A percentile compares a stretch with the other conserved stretches of the same genome.
Evolutionary conservation across 2,113 vertebrate species (phyloP).

Genomic region (Tychaedon coryphoeus): DNA sequence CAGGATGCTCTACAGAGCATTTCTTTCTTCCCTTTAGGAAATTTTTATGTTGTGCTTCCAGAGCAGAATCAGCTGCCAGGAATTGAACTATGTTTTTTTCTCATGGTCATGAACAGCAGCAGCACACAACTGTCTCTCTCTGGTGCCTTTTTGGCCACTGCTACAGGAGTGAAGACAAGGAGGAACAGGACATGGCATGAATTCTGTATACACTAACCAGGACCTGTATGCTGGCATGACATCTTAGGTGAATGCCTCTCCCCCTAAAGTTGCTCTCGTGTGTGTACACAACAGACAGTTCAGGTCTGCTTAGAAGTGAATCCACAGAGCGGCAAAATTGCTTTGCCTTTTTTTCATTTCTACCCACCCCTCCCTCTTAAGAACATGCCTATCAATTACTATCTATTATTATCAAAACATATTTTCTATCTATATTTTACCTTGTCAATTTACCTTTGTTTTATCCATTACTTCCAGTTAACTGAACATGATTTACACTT

Average conservation of each 20-base stretch:
- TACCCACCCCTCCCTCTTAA: not conserved
- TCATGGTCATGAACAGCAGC: not conserved
- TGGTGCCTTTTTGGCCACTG: not conserved
- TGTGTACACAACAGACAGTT: fast-evolving
- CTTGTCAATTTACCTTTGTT: not conserved
- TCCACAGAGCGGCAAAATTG: not conserved
- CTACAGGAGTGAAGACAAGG: not conserved
- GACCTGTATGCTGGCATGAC: not conserved
- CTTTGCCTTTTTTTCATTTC: not conserved
- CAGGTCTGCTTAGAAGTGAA: not conserved
- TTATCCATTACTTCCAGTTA: not conserved
- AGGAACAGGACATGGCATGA: not conserved
- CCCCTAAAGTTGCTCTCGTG: not conserved
- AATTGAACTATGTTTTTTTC: not conserved
- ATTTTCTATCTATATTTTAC: not conserved
- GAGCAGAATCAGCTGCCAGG: not conserved
- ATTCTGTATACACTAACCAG: not conserved
- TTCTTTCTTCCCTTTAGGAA: constrained; percentile 42
- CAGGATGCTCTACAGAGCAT: constrained; percentile 2
- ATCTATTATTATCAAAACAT: not conserved
- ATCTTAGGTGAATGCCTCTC: not conserved
- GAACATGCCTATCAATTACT: not conserved
- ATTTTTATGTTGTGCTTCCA: not conserved
- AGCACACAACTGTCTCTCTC: not conserved
- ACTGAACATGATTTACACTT: not conserved